phyloP scores from a whole-genome alignment of 2,888 invertebrate species.

The Ceriagrion tenellum region DNA sequence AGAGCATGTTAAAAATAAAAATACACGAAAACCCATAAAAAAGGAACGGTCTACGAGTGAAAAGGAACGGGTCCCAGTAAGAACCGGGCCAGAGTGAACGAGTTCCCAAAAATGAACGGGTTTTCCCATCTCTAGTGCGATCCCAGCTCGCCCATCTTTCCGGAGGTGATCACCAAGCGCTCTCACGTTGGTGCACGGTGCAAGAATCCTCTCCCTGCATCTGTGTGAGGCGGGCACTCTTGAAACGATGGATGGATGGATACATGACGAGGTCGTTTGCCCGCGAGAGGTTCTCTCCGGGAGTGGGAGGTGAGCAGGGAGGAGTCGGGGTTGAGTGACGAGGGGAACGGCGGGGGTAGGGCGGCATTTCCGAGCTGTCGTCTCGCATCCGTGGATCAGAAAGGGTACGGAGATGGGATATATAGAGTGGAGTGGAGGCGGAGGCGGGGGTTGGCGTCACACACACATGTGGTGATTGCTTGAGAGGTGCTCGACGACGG shows the following conservation, averaged over 20 bases:
- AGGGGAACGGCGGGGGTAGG: too few relatives aligned
- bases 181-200: background rate
- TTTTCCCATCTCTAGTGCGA: too few relatives aligned
- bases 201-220: background rate
- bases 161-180: background rate
- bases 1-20: too few relatives aligned
- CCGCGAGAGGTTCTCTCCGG: background rate
- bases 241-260: background rate
- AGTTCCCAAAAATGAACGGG: too few relatives aligned
- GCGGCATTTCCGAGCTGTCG: background rate
- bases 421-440: background rate
- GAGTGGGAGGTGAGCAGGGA: background rate
- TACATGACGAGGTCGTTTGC: background rate
- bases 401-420: background rate
- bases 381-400: background rate
- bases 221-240: background rate
- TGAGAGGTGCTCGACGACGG: background rate
- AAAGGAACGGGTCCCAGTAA: too few relatives aligned
- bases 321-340: background rate
- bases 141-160: too few relatives aligned
- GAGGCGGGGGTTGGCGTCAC: background rate
- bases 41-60: too few relatives aligned
- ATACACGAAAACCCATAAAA: too few relatives aligned
- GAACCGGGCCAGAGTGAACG: too few relatives aligned
- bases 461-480: background rate